Evolutionary conservation across 2,797 vertebrate genomes (phyloP), one percentile per base, ranked within the genome.

Genomic region (Lepidocolaptes lacrymiger): DNA sequence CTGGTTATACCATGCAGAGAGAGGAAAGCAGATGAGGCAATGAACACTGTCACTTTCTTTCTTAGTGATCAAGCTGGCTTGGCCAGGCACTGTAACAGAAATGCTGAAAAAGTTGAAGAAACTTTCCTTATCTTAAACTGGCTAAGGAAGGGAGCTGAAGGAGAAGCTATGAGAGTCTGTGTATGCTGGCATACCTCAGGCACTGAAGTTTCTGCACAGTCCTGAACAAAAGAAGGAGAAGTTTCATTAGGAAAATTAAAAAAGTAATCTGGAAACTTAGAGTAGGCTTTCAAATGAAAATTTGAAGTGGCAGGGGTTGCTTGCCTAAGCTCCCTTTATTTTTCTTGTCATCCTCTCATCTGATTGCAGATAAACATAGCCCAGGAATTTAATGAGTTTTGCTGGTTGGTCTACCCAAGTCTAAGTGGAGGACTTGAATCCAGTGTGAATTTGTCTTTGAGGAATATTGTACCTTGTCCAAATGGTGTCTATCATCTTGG

Each of bases 1-100:
- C 80, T 95, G 90, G 85, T 86, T 95, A 73, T 18, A 69, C 74
- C 82, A 58, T 58, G 92, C 88, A 87, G 93, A 94, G 93, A 93
- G 92, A 85, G 75, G 86, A 91, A 93, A 91, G 80, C 13, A 93
- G 92, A 80, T 77, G 93, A 89, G 46, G 49, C 89, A 88, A 15
- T 51, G 84, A 96, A 72, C 71, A 59, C 90, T 87, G 48, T 69
- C 54, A 34, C 74, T 67, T 80, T 64, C 86, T 84, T 93, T 90
- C 72, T 94, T 52, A 2, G 10, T 46, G 89, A 77, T 85, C 85
- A 51, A 79, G 34, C 49, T 96, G 67, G 63, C 91, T 92, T 87
- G 83, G 80, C 44, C 67, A 76, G 86, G 39, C 73, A 59, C 80
- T 93, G 61, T 76, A 69, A 93, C 52, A 87, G 59, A 76, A 97